Conservation (phyloP, 2,113 vertebrate genomes). For the Neoarius graeffei region DNA sequence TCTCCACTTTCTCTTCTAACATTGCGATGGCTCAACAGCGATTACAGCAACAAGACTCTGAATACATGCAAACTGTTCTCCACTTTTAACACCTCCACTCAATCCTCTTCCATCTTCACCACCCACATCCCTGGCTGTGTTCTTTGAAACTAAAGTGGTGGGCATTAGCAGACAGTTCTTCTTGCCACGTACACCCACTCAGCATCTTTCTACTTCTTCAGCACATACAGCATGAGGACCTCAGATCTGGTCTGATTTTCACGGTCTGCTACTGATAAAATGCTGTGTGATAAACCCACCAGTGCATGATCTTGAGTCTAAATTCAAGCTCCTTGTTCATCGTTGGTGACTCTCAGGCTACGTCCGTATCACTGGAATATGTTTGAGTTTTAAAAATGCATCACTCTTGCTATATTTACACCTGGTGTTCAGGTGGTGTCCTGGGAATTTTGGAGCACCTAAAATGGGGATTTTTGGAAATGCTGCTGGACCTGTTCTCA, state of each 20-base stretch:
- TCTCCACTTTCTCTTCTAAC: not conserved
- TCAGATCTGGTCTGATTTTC: not conserved
- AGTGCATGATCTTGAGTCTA: not conserved
- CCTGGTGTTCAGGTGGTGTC: no score
- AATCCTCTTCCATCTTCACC: slow-evolving; percentile 11
- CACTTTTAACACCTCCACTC: slow-evolving; percentile 17
- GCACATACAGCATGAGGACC: not conserved
- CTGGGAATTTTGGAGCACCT: no score
- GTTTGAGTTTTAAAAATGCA: no score
- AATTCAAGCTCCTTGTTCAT: not conserved
- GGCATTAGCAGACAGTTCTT: slow-evolving; percentile 25
- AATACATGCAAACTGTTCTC: slow-evolving; percentile 20
- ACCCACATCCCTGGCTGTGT: not conserved
- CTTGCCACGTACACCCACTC: slow-evolving; percentile 11
- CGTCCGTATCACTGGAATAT: no score
- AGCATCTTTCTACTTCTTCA: not conserved
- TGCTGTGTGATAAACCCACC: not conserved
- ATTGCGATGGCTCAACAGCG: not conserved
- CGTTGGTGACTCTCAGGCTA: not conserved
- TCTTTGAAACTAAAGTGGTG: slow-evolving; percentile 3
- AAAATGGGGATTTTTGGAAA: no score
- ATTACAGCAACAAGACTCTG: not conserved
- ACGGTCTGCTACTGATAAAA: not conserved
- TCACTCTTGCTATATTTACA: no score
- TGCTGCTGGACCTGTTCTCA: no score